Percentiles rank a stretch among this genome's conserved stretches.
Conservation (phyloP, 35 echinoderm and acorn worm species). For the Heliocidaris tuberculata region DNA sequence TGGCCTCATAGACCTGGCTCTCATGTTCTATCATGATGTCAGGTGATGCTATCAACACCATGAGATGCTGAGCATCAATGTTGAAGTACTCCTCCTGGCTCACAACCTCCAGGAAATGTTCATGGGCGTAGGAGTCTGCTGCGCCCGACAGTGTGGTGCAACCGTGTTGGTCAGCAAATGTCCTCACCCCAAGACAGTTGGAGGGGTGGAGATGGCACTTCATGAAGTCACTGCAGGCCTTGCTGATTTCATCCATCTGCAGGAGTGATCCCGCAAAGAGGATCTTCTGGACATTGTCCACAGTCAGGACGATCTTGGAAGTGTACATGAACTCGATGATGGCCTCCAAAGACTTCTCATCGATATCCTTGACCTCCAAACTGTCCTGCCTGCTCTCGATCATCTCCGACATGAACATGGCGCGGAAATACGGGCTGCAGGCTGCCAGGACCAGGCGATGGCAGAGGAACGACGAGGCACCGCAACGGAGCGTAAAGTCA, state of each 20-base stretch:
- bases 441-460: conserved; percentile 86
- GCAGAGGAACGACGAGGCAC: conserved; percentile 66
- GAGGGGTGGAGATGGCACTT: conserved; percentile 83
- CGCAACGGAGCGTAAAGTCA: conserved; percentile 76
- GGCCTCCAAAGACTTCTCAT: conserved; percentile 74
- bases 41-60: conserved; percentile 60
- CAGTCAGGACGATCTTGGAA: conserved; percentile 74
- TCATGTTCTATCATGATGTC: conserved; percentile 80
- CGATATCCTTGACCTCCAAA: conserved; percentile 81
- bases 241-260: conserved; percentile 80
- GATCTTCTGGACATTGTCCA: conserved; percentile 93
- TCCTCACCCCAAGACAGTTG: conserved; percentile 91
- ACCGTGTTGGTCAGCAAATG: conserved; percentile 95
- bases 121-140: conserved; percentile 76
- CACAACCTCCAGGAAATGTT: conserved; percentile 78
- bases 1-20: conserved; percentile 77
- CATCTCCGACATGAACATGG: conserved; percentile 97
- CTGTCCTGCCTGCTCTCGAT: conserved; percentile 75
- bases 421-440: conserved; percentile 92
- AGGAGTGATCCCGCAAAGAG: conserved; percentile 80
- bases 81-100: conserved; percentile 73
- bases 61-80: conserved; percentile 70
- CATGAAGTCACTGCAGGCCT: conserved; percentile 98
- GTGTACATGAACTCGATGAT: conserved; percentile 97
- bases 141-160: conserved; percentile 71